phyloP scores from a whole-genome alignment of 2,113 vertebrate species.

The Pongo abelii region DNA sequence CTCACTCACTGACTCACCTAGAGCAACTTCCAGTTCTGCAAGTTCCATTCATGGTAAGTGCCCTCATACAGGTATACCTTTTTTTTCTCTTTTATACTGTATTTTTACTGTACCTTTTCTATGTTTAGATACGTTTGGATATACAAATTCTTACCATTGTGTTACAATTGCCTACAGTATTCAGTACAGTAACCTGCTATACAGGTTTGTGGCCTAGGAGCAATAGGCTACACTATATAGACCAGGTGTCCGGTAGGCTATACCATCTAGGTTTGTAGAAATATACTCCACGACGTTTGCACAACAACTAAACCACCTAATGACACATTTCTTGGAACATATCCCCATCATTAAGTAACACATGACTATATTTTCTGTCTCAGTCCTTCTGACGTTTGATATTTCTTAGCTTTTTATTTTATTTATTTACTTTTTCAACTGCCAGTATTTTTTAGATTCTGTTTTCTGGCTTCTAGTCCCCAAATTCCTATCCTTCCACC shows the following conservation, averaged over 20 bases:
- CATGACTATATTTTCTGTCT: not conserved
- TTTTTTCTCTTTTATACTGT: not conserved
- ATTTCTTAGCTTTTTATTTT: not conserved
- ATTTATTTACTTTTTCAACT: not conserved
- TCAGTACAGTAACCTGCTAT: not conserved
- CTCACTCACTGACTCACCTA: not conserved
- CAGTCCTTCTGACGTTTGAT: not conserved
- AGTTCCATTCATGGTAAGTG: not conserved
- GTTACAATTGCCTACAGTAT: not conserved
- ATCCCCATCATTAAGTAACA: not conserved
- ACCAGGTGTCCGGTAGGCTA: not conserved
- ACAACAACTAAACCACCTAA: not conserved
- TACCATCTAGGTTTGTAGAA: not conserved
- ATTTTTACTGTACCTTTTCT: not conserved
- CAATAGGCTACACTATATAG: not conserved
- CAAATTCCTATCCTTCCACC: not conserved
- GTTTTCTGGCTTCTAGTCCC: constrained; percentile 33
- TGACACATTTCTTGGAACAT: not conserved
- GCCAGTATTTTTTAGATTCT: constrained; percentile 18
- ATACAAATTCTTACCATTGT: not conserved
- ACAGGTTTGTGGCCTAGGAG: not conserved
- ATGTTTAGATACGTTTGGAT: not conserved
- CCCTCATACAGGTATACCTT: not conserved
- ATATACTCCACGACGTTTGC: not conserved
- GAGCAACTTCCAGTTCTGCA: not conserved